phyloP scores from a whole-genome alignment of 2,888 invertebrate species.

The Meiosimyza decipiens region DNA sequence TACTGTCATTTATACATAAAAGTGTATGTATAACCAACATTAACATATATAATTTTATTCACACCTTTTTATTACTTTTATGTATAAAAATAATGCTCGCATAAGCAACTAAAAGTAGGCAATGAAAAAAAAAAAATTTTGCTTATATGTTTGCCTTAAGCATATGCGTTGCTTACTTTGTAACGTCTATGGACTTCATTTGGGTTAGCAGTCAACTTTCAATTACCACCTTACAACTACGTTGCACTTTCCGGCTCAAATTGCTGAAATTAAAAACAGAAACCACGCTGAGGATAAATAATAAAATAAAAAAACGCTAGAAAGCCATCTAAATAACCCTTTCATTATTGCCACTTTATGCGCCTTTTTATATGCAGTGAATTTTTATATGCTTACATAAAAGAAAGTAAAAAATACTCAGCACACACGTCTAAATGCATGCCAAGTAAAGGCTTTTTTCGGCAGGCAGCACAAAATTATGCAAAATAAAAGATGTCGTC shows the following conservation, averaged over 20 bases:
- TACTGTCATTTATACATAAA: not conserved
- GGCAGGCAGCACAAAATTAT: conserved; percentile 4
- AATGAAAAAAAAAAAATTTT: too few species aligned
- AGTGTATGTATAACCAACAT: too few species aligned
- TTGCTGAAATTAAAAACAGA: too few species aligned
- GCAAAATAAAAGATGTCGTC: conserved; percentile 7
- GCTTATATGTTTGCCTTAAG: too few species aligned
- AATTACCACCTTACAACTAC: conserved; percentile 22
- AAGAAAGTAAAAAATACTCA: not conserved
- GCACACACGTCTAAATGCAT: conserved; percentile 5
- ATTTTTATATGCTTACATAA: not conserved
- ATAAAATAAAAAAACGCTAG: not conserved
- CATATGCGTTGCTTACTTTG: too few species aligned
- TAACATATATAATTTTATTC: too few species aligned
- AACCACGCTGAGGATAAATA: not conserved
- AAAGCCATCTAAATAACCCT: not conserved
- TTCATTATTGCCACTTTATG: not conserved
- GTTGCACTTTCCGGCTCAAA: not conserved
- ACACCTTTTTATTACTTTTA: too few species aligned
- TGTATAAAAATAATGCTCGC: too few species aligned
- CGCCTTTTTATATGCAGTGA: not conserved
- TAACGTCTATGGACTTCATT: not conserved
- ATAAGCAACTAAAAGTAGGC: too few species aligned
- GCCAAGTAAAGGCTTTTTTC: not conserved
- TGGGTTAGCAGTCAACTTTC: not conserved